Percentiles rank a stretch among this genome's conserved stretches.
Conservation (phyloP, 2,113 vertebrate genomes). For the Patagioenas fasciata region DNA sequence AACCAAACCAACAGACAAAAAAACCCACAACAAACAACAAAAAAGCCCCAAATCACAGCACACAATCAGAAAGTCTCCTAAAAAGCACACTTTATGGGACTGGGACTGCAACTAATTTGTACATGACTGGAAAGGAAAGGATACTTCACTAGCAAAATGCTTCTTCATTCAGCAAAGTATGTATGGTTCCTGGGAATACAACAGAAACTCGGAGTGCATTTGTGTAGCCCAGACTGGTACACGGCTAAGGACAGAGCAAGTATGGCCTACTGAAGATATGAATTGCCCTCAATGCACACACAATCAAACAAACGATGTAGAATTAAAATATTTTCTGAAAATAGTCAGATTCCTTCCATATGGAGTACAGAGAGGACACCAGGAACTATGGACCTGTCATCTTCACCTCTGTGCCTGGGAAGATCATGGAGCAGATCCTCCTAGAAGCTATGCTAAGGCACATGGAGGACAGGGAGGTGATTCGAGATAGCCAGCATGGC, state of each 20-base stretch:
- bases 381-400: too few relatives aligned
- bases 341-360: background rate
- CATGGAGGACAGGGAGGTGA: too few relatives aligned
- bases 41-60: too few relatives aligned
- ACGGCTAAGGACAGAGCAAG: background rate
- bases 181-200: background rate
- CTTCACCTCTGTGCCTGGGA: too few relatives aligned
- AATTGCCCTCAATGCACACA: background rate
- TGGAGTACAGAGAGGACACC: too few relatives aligned
- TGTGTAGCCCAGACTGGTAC: background rate
- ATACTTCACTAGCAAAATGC: background rate
- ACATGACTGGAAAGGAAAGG: background rate
- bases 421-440: too few relatives aligned
- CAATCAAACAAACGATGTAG: background rate
- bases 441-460: too few relatives aligned
- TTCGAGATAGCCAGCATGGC: too few relatives aligned
- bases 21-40: too few relatives aligned
- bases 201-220: fast-evolving
- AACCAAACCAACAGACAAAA: too few relatives aligned
- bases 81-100: background rate
- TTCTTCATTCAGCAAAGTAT: background rate
- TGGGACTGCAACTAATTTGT: background rate
- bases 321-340: background rate
- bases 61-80: background rate
- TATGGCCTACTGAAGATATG: background rate